Evolutionary conservation across 2,113 vertebrate species (phyloP), one percentile per base, ranked within the genome.

Genomic region (Dasyprocta punctata): DNA sequence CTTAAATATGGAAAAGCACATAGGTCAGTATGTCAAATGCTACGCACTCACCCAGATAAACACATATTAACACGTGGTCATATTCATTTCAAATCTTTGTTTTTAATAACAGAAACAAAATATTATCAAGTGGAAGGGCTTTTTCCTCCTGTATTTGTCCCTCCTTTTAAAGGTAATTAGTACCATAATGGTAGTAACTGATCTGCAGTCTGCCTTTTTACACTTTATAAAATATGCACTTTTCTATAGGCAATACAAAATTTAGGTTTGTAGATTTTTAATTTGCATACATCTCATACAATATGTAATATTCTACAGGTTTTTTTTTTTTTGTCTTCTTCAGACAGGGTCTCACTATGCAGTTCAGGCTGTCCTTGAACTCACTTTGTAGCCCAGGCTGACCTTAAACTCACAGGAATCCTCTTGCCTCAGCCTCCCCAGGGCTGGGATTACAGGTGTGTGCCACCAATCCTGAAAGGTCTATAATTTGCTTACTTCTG

Each of bases 31-130:
- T 44, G 71, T 83, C 71, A 60, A 89, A 88, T 84, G 28, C n/a
- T 56, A 38, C 10, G 41, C 11, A 33, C 58, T 90, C 44, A 94
- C 30, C 7, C 33, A 90, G 87, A 71, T 81, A 88, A 73, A 84
- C 38, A 73, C 80, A 56, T 77, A 84, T 83, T 83, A 87, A 52
- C 81, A 80, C 22, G 56, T 67, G 75, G 80, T 54, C 56, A 52
- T 63, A 38, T n/a, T 47, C 28, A 36, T 65, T 75, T 87, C 30
- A 56, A 52, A 71, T 13, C 16, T 61, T 75, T 61, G 14, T 47
- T 78, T 75, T 61, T 13, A 92, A 69, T 73, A 83, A 89, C 22
- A 61, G 30, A 94, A 85, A 60, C 47, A 84, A 96, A 96, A 89
- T 92, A 80, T 38, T 56, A 85, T 90, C 44, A 94, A 85, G 26